Conservation (phyloP, 2,797 vertebrate species). For the Rhynchonycteris naso region DNA sequence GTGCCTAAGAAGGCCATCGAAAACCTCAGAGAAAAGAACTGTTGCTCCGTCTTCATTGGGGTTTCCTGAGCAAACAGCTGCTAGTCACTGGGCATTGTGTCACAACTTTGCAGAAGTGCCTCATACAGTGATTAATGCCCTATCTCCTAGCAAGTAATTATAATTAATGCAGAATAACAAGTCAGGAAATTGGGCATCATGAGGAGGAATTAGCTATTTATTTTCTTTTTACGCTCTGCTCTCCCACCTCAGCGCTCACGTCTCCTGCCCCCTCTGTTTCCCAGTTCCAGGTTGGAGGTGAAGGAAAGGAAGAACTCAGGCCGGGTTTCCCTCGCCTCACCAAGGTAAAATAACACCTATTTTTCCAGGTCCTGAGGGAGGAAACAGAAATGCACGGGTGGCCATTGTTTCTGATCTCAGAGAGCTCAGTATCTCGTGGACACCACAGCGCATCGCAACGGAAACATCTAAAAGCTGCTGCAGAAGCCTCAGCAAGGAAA, state of each 20-base stretch:
- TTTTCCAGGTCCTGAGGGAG: not conserved
- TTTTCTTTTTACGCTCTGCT: slow-evolving; percentile 89
- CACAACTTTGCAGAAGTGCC: slow-evolving; percentile 81
- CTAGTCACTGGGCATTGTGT: slow-evolving; percentile 72
- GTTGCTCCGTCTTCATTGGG: not conserved
- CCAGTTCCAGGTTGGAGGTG: not conserved
- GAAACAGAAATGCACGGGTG: not conserved
- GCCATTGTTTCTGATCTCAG: not conserved
- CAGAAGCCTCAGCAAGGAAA: not conserved
- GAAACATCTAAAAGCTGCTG: not conserved
- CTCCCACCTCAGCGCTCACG: slow-evolving; percentile 79
- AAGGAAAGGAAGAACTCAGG: not conserved
- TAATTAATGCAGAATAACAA: slow-evolving; percentile 91
- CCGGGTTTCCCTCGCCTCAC: not conserved
- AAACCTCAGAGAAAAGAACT: not conserved
- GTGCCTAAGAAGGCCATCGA: not conserved
- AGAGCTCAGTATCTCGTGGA: not conserved
- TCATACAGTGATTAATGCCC: slow-evolving; percentile 86
- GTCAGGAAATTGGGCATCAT: slow-evolving; percentile 91
- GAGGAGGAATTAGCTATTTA: slow-evolving; percentile 89
- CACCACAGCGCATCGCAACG: not conserved
- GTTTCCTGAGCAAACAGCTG: slow-evolving; percentile 66
- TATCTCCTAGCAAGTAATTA: slow-evolving; percentile 88
- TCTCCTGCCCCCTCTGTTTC: not conserved
- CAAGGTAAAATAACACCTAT: not conserved